phyloP scores from a whole-genome alignment of 1,140 invertebrate genomes.

The Phortica variegata region DNA sequence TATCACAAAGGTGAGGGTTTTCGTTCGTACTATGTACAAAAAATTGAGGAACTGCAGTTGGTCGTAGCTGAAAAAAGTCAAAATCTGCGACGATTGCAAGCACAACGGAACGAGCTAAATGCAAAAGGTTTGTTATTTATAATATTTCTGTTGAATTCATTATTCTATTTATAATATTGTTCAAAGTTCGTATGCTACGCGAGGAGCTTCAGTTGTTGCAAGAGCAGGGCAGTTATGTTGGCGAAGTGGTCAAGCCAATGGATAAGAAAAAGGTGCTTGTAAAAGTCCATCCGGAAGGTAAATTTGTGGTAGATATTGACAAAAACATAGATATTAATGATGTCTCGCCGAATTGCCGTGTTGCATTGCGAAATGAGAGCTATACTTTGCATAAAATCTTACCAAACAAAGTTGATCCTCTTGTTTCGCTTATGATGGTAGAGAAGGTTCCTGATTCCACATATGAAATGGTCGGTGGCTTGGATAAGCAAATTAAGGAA shows the following conservation, averaged over 20 bases:
- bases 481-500: slow-evolving; percentile 99
- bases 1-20: slow-evolving; percentile 76
- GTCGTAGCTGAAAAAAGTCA: slow-evolving; percentile 97
- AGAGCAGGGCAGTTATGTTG: slow-evolving; percentile 99
- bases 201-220: slow-evolving; percentile 97
- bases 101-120: slow-evolving; percentile 99
- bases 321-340: slow-evolving; percentile 99
- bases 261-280: slow-evolving; percentile 99
- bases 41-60: slow-evolving; percentile 95
- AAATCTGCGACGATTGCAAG: slow-evolving; percentile 95
- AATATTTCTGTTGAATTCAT: not conserved
- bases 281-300: slow-evolving; percentile 99
- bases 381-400: slow-evolving; percentile 99
- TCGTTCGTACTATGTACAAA: slow-evolving; percentile 92
- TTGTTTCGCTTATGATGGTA: slow-evolving; percentile 99
- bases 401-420: slow-evolving; percentile 99
- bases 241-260: slow-evolving; percentile 99
- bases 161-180: slow-evolving; percentile 4
- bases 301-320: slow-evolving; percentile 99
- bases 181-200: slow-evolving; percentile 89
- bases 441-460: slow-evolving; percentile 99
- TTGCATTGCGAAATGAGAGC: slow-evolving; percentile 97
- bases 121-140: slow-evolving; percentile 80
- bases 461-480: slow-evolving; percentile 99
- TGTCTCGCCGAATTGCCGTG: slow-evolving; percentile 96